A percentile compares a stretch with the other conserved stretches of the same genome.
These are phyloP conservation scores for Prosopocoilus inquinatus DNA, from an alignment of 2,888 invertebrate genomes.

Conservation along the genomic window DNA sequence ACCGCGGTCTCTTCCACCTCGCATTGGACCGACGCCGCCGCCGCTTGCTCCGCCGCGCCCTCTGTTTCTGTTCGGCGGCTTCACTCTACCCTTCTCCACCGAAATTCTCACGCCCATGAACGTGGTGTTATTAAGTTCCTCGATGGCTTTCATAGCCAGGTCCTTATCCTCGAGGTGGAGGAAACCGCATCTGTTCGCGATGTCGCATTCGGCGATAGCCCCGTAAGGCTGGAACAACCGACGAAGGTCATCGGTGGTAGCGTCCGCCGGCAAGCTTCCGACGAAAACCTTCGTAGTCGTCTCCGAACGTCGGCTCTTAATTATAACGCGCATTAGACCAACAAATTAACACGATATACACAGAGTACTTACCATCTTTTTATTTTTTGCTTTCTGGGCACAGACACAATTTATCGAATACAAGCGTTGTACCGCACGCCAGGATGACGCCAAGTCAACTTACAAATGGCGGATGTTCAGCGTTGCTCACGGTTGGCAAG, in stretches of 20 bases:
- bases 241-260: conserved; percentile 78
- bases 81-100: conserved; percentile 79
- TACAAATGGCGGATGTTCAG: too few species aligned
- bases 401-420: too few species aligned
- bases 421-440: too few species aligned
- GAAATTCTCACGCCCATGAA: conserved; percentile 83
- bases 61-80: conserved; percentile 63
- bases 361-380: too few species aligned
- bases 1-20: conserved; percentile 52
- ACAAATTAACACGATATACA: too few species aligned
- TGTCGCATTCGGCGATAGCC: conserved; percentile 88
- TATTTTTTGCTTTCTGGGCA: too few species aligned
- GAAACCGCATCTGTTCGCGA: conserved; percentile 92
- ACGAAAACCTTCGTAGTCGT: conserved; percentile 78
- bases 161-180: conserved; percentile 85
- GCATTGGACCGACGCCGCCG: conserved; percentile 52
- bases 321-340: too few species aligned
- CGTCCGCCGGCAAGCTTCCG: conserved; percentile 84
- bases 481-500: too few species aligned
- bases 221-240: conserved; percentile 84
- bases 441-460: too few species aligned
- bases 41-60: conserved; percentile 54
- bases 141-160: conserved; percentile 78
- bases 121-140: conserved; percentile 73
- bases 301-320: conserved; percentile 42